phyloP scores from a whole-genome alignment of 2,113 vertebrate species.

The Chaetura pelagica region DNA sequence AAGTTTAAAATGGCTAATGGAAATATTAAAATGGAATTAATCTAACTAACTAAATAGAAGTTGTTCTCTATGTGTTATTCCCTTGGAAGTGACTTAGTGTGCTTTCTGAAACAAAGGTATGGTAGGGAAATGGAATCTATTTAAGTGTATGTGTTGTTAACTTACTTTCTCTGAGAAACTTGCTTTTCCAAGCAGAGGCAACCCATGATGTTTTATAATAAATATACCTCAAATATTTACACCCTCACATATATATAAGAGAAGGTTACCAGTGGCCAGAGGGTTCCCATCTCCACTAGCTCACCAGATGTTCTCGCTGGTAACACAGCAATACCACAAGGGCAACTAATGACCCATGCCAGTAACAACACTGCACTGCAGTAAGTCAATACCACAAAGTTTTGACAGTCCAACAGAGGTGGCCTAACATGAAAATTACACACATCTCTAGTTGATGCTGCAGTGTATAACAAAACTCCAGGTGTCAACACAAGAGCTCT shows the following conservation, averaged over 20 bases:
- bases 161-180: conserved; percentile 1
- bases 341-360: not conserved
- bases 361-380: not conserved
- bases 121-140: not conserved
- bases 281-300: not conserved
- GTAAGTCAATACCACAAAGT: not conserved
- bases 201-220: not conserved
- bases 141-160: not conserved
- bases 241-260: not conserved
- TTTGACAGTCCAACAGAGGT: not conserved
- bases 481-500: not conserved
- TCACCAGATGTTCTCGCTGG: not conserved
- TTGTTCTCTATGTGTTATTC: conserved; percentile 30
- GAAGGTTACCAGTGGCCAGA: not conserved
- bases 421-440: not conserved
- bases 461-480: not conserved
- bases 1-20: conserved; percentile 78
- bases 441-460: not conserved
- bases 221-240: not conserved
- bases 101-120: conserved; percentile 51
- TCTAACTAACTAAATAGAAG: conserved; percentile 75
- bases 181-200: not conserved
- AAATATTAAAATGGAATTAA: conserved; percentile 83
- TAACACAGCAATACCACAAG: not conserved
- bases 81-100: conserved; percentile 58